Percentiles rank a stretch among this genome's conserved stretches.
Evolutionary conservation across 2,113 vertebrate species (phyloP).

Genomic region (Sigmodon hispidus): DNA sequence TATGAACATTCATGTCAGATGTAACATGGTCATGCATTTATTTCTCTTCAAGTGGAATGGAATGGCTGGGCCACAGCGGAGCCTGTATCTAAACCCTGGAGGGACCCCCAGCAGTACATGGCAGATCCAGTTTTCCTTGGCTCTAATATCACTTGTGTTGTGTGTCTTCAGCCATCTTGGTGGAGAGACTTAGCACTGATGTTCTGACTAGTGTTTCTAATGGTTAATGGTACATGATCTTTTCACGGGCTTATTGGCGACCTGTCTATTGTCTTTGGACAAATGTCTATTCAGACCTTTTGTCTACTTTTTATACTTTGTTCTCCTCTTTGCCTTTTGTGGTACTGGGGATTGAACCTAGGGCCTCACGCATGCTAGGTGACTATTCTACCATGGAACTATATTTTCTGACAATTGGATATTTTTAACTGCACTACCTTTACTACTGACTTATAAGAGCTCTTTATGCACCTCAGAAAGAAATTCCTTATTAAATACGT

Average conservation of each 20-base stretch:
- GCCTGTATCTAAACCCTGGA: neutral
- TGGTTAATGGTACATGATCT: neutral
- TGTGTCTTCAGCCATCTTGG: neutral
- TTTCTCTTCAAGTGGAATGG: neutral
- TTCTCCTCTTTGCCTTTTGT: neutral
- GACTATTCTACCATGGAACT: neutral
- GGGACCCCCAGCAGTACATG: neutral
- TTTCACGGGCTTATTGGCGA: neutral
- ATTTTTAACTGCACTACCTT: neutral
- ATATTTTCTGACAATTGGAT: neutral
- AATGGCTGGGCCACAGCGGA: neutral
- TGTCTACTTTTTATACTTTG: neutral
- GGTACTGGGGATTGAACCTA: neutral
- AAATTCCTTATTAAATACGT: neutral
- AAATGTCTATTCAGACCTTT: constrained; percentile 19
- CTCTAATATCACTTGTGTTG: neutral
- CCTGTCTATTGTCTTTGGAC: neutral
- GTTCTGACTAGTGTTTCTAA: neutral
- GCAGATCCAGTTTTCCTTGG: neutral
- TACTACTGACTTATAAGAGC: constrained; percentile 3
- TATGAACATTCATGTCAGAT: neutral
- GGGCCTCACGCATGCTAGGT: neutral
- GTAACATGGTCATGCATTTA: neutral
- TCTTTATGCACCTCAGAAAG: neutral
- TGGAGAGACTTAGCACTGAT: neutral